These are phyloP conservation scores for Crenuchus spilurus DNA, from an alignment of 2,797 vertebrate genomes.

Conservation along the genomic window DNA sequence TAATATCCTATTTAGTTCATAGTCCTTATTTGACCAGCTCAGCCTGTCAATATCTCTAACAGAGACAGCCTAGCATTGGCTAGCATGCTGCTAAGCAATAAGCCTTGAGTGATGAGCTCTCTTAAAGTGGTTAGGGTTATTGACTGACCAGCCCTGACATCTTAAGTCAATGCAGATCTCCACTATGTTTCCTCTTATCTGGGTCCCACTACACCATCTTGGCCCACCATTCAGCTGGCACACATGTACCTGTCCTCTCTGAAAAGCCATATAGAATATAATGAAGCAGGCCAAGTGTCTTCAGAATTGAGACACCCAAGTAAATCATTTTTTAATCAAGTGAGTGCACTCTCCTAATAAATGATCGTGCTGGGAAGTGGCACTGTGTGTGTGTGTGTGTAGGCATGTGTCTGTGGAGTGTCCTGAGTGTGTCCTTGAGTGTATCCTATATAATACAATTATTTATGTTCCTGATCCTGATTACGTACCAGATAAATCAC, in stretches of 20 bases:
- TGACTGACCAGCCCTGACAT: conserved; percentile 37
- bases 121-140: conserved; percentile 45
- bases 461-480: conserved; percentile 67
- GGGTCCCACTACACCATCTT: conserved; percentile 35
- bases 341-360: conserved; percentile 73
- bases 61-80: conserved; percentile 28
- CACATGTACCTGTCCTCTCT: conserved; percentile 62
- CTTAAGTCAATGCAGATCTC: conserved; percentile 44
- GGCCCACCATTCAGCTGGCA: conserved; percentile 40
- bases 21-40: conserved; percentile 27
- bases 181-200: background rate
- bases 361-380: conserved; percentile 58
- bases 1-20: conserved; percentile 50
- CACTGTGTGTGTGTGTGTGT: conserved; percentile 57
- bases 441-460: conserved; percentile 64
- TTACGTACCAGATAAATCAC: conserved; percentile 61
- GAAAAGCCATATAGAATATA: conserved; percentile 68
- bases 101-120: conserved; percentile 42
- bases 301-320: conserved; percentile 51
- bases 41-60: conserved; percentile 22
- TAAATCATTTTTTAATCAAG: conserved; percentile 83
- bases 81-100: conserved; percentile 31
- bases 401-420: conserved; percentile 43
- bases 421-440: conserved; percentile 67
- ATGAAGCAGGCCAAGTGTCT: conserved; percentile 67